Evolutionary conservation across 2,888 invertebrate species (phyloP), one percentile per base, ranked within the genome.

Genomic region (Bellardia pandia): DNA sequence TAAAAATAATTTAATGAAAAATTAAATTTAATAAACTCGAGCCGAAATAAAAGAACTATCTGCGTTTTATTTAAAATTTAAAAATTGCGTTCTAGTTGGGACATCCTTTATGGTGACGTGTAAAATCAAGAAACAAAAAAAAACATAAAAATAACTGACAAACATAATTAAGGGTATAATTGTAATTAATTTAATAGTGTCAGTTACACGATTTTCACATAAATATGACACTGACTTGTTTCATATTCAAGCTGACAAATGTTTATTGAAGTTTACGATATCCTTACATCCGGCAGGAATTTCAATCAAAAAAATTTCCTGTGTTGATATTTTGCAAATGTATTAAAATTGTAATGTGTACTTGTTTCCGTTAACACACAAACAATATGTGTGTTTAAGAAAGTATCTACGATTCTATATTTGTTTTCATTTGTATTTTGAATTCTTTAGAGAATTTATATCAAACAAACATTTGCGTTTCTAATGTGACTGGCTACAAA

Each of bases 151-250:
- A 45, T 3, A 45, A 3, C 13, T 23, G 56, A 8, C 56, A 23
- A 23, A 56, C 7, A 56, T 56, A 56, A 33, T 60, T 60, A 60
- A 60, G 13, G 14, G 14, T 13, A 33, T 33, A 14, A 62, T 37
- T 62, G 37, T 40, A 40, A 62, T 62, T 62, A 40, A 40, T 62
- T 62, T 40, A 62, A 62, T 33, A 37, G 69, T 51, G 51, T 14
- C n/a, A 60, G 37, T 14, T 51, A 9, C n/a, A 33, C 8, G 51
- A 51, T 51, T 51, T 69, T 13, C 7, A 51, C 33, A 51, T 51
- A 9, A 68, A 62, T 40, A 62, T 62, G 40, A n/a, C 62, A 62
- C 5, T 37, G 16, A 62, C n/a, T n/a, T 40, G n/a, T 62, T 37
- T 40, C 9, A 16, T 60, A 33, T 62, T 16, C 62, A 8, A 9